Base-by-base conservation (phyloP, 2,888 invertebrate species). In the Danaus chrysippus region DNA sequence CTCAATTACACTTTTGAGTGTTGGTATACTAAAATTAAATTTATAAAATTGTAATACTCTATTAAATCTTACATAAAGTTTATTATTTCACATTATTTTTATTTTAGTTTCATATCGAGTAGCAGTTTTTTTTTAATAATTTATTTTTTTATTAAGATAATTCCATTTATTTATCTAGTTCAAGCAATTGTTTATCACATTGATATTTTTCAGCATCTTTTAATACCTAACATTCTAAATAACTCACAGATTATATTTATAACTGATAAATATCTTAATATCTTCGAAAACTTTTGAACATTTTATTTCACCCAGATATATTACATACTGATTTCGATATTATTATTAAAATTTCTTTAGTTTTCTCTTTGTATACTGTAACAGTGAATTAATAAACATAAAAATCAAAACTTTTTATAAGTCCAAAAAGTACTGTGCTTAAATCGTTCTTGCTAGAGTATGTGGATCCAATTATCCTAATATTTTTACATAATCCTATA, bases 1-100 rank as follows among this genome's bases (percentile, higher is more conserved):
- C 86, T 87, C 83, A 83, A 88, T 90, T 89, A 87, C 82, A 85
- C 77, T 82, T 62, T 63, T 64, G 62, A 67, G 65, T 69, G 63
- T 66, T 68, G 61, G 60, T 52, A 59, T 64, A 43, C 53, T 60
- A 54, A 19, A 11, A 44, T 67, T 58, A 56, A 62, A 61, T 61
- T n/a, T 63, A 41, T 61, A 8, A 53, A 42, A 53, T 42, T 41
- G 8, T 56, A 56, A 56, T 41, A 57, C n/a, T 23, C 2, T n/a
- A 23, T 15, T 10, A 17, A 49, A 49, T 15, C 15, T 17, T 6
- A 34, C 2, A 34, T 34, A 34, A 6, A 34, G 23, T 34, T 6
- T 1, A 34, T 34, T 34, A 34, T 34, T 34, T 34, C 2, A 5
- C 6, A 34, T 34, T 34, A 34, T 8, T 34, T 1, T 5, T 34